A percentile compares a stretch with the other conserved stretches of the same genome.
Conservation (phyloP, 2,113 vertebrate species). For the Sisor rabdophorus region DNA sequence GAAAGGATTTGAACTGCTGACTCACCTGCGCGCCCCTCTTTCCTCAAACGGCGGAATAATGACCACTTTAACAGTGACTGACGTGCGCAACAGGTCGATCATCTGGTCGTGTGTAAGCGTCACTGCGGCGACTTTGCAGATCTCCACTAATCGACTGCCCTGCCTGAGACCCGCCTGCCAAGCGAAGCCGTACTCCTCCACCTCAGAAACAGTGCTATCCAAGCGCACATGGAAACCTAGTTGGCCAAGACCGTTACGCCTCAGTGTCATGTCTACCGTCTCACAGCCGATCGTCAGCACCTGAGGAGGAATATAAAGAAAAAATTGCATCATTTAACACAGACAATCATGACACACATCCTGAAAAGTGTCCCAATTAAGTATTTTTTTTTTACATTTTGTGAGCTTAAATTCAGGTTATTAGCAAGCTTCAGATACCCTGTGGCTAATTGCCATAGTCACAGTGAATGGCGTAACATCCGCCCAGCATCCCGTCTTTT, state of each 20-base stretch:
- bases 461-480: too few relatives aligned
- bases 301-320: conserved; percentile 54
- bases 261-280: conserved; percentile 88
- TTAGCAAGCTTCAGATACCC: too few relatives aligned
- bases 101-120: conserved; percentile 90
- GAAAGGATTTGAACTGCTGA: too few relatives aligned
- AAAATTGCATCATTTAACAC: too few relatives aligned
- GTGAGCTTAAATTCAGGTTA: too few relatives aligned
- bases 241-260: conserved; percentile 88
- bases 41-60: conserved; percentile 88
- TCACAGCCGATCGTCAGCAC: conserved; percentile 83
- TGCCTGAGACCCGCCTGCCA: conserved; percentile 92
- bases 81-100: conserved; percentile 90
- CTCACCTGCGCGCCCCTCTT: conserved; percentile 82
- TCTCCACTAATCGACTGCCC: conserved; percentile 88
- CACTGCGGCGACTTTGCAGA: conserved; percentile 91
- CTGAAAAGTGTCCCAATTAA: too few relatives aligned
- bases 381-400: too few relatives aligned
- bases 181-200: conserved; percentile 93
- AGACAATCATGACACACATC: not conserved
- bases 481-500: too few relatives aligned
- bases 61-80: conserved; percentile 89
- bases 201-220: conserved; percentile 88
- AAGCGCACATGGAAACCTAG: conserved; percentile 92
- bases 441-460: too few relatives aligned